A percentile compares a stretch with the other conserved stretches of the same genome.
Evolutionary conservation across 1,140 invertebrate genomes (phyloP).

Genomic region (Theocolax elegans): DNA sequence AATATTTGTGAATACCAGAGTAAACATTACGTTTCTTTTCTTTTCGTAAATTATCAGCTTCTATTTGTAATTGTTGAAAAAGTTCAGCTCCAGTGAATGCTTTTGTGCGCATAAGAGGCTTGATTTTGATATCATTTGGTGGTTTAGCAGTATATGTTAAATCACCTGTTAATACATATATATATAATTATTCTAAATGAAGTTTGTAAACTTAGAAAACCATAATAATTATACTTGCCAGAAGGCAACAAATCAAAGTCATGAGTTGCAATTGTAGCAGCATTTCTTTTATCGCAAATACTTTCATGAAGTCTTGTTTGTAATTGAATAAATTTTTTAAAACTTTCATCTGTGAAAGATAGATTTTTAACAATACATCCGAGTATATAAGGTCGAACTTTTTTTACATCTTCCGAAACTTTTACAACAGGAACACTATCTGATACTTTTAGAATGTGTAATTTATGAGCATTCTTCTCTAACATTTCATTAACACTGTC

Average conservation of each 20-base stretch:
- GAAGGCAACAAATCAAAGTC: constrained; percentile 74
- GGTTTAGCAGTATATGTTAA: constrained; percentile 75
- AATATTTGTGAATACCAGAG: constrained; percentile 84
- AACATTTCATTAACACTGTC: constrained; percentile 48
- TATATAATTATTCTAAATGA: constrained; percentile 22
- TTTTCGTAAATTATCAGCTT: constrained; percentile 80
- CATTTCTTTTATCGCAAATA: constrained; percentile 80
- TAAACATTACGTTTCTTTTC: constrained; percentile 84
- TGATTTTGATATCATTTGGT: constrained; percentile 73
- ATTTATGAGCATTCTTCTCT: constrained; percentile 54
- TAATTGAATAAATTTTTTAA: constrained; percentile 83
- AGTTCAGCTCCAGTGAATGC: constrained; percentile 74
- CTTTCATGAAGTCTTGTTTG: constrained; percentile 85
- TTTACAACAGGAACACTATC: constrained; percentile 70
- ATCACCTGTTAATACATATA: constrained; percentile 63
- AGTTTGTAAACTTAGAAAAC: constrained; percentile 14
- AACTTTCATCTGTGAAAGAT: constrained; percentile 72
- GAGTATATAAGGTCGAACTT: constrained; percentile 77
- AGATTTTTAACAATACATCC: constrained; percentile 79
- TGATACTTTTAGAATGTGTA: constrained; percentile 69
- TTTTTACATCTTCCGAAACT: constrained; percentile 69
- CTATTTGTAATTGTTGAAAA: constrained; percentile 75
- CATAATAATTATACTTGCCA: constrained; percentile 56
- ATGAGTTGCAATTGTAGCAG: constrained; percentile 85
- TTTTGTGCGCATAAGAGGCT: constrained; percentile 73